Evolutionary conservation across 2,888 invertebrate genomes (phyloP), one percentile per base, ranked within the genome.

Genomic region (Parapristionchus giblindavisi): DNA sequence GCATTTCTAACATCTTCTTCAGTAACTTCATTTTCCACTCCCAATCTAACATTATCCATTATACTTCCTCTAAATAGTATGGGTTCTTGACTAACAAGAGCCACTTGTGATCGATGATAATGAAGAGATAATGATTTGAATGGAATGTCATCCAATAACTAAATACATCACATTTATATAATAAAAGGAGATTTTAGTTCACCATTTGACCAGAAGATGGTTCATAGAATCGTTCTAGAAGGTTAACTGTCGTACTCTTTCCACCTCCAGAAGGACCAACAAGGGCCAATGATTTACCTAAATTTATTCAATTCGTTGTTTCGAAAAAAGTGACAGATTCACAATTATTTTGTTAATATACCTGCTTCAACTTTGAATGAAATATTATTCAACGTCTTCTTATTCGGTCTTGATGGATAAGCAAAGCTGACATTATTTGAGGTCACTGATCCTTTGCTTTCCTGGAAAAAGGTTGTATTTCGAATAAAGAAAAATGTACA

Each of bases 11-110:
- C 82, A 36, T 88, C 84, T 0, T 84, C 81, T 8, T 82, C 71
- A 11, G 85, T 84, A n/a, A n/a, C n/a, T n/a, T 63, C 52, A 32
- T 58, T 32, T 32, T 58, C 58, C 11, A 58, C 29, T 58, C 58
- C 58, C 17, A 60, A 38, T n/a, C 36, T 34, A 24, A 60, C 24
- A 27, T 60, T 60, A 4, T 60, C 60, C 21, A 60, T 60, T n/a
- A 60, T 29, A 60, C 60, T 36, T 36, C 60, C 60, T 60, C 60
- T 94, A 89, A 96, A 96, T 0, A 96, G 90, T 0, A 93, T 92
- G 0, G 96, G 96, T 86, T 96, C 96, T 89, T 96, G 96, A 3
- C 94, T 93, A 1, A 96, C 95, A 78, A 95, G 93, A 3, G 94
- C 94, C 77, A 96, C 91, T 79, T 93, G 92, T 61, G 92, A 91